These are phyloP conservation scores for Lasioglossum baleicum DNA, from an alignment of 1,140 invertebrate genomes.

Conservation along the genomic window DNA sequence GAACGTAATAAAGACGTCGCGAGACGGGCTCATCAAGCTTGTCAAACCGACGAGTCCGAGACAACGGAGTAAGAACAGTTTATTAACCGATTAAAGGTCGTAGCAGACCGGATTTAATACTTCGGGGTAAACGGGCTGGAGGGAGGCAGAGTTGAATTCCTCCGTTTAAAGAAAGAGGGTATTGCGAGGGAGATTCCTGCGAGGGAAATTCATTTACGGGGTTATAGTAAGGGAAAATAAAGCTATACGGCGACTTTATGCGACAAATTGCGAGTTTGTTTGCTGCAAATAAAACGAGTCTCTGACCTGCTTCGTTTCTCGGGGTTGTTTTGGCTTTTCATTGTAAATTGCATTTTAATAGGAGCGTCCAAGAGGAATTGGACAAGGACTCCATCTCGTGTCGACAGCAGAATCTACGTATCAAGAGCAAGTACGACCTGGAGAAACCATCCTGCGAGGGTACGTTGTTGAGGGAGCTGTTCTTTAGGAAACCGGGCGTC, in stretches of 20 bases:
- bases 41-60: constrained; percentile 51
- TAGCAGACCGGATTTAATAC: too few relatives aligned
- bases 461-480: constrained; percentile 61
- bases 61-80: neutral
- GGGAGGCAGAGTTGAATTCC: too few relatives aligned
- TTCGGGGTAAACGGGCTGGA: too few relatives aligned
- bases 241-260: too few relatives aligned
- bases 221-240: too few relatives aligned
- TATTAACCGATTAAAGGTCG: neutral
- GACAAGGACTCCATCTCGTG: constrained; percentile 18
- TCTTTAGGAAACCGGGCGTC: constrained; percentile 60
- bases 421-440: constrained; percentile 63
- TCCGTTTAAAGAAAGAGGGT: too few relatives aligned
- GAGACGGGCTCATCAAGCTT: constrained; percentile 50
- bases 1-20: constrained; percentile 51
- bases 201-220: too few relatives aligned
- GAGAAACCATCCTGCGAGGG: constrained; percentile 60
- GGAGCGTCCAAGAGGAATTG: neutral
- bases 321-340: too few relatives aligned
- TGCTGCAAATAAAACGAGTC: too few relatives aligned
- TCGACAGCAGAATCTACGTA: constrained; percentile 11
- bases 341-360: neutral
- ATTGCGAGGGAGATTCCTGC: too few relatives aligned
- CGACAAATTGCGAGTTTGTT: too few relatives aligned
- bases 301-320: too few relatives aligned